Percentiles rank a stretch among this genome's conserved stretches.
These are phyloP conservation scores for Ifrita kowaldi DNA, from an alignment of 2,113 vertebrate species.

Conservation along the genomic window DNA sequence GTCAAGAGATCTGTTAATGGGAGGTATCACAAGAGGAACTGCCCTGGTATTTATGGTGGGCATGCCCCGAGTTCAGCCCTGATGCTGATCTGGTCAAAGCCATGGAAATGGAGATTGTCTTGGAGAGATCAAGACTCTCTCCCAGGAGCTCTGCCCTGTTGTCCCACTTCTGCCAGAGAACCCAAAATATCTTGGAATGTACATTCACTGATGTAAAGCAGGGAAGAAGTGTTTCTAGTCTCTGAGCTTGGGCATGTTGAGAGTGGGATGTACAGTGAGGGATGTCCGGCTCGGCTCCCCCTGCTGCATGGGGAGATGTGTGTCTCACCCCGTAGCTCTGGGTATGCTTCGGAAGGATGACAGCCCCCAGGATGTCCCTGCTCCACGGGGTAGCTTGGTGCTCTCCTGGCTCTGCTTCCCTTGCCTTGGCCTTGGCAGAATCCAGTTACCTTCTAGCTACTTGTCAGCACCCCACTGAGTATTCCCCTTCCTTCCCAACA, in stretches of 20 bases:
- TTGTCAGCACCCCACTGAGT: neutral
- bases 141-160: neutral
- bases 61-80: neutral
- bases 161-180: neutral
- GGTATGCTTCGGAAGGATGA: neutral
- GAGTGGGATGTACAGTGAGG: neutral
- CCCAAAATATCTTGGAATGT: neutral
- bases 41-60: neutral
- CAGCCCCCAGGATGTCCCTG: neutral
- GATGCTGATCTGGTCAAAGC: neutral
- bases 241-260: neutral
- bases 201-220: neutral
- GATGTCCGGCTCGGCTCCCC: neutral
- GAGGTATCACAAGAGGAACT: neutral
- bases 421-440: neutral
- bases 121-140: neutral
- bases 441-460: neutral
- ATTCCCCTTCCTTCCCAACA: neutral
- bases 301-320: neutral
- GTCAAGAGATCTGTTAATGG: neutral
- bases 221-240: neutral
- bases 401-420: neutral
- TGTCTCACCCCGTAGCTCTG: neutral
- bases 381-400: fast-evolving
- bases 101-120: neutral